These are phyloP conservation scores for Crossocerus cetratus DNA, from an alignment of 2,888 invertebrate species.

Conservation along the genomic window DNA sequence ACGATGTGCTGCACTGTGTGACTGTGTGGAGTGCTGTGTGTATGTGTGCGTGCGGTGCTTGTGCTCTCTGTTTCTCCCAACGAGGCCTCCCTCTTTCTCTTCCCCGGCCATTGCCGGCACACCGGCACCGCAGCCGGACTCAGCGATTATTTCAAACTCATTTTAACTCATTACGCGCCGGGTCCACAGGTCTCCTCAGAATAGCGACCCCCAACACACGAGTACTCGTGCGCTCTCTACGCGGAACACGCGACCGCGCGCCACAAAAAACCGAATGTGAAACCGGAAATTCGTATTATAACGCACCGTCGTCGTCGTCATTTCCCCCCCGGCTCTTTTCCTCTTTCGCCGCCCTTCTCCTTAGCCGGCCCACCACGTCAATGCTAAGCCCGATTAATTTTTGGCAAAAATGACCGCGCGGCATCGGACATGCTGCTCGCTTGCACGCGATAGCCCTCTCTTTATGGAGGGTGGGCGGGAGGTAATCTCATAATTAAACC, in stretches of 20 bases:
- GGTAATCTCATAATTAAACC: too few relatives aligned
- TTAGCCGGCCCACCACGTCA: too few relatives aligned
- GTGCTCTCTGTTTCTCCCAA: constrained; percentile 17
- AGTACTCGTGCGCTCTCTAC: constrained; percentile 39
- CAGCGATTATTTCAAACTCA: constrained; percentile 67
- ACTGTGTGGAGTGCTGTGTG: too few relatives aligned
- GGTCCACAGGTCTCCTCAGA: constrained; percentile 49
- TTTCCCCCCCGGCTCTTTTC: neutral
- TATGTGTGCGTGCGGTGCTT: too few relatives aligned
- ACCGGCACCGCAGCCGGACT: constrained; percentile 44
- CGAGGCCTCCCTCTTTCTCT: constrained; percentile 40
- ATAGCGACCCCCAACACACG: constrained; percentile 48
- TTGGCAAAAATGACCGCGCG: neutral
- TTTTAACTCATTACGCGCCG: constrained; percentile 65
- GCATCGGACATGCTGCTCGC: too few relatives aligned
- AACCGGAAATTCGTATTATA: constrained; percentile 41
- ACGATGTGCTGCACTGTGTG: neutral
- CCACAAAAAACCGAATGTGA: constrained; percentile 25
- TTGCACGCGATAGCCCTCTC: too few relatives aligned
- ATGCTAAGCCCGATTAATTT: constrained; percentile 26
- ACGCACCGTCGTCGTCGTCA: neutral
- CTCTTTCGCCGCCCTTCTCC: neutral
- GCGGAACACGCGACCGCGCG: constrained; percentile 18
- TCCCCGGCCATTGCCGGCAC: constrained; percentile 35
- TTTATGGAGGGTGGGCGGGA: too few relatives aligned